Evolutionary conservation across 2,113 vertebrate species (phyloP).

Genomic region (Hypanus sabinus): DNA sequence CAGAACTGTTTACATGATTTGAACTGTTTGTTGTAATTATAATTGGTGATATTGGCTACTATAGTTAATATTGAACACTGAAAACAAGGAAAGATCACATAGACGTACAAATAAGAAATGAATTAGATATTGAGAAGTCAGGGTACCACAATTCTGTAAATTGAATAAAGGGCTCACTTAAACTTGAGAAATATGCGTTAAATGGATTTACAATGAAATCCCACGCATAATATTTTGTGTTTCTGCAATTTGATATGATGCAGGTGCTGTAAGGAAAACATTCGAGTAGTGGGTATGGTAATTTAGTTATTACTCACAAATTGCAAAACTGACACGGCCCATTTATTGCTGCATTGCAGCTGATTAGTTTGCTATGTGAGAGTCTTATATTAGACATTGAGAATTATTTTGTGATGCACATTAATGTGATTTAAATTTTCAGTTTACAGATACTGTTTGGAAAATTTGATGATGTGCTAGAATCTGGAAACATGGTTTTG

Average conservation of each 20-base stretch:
- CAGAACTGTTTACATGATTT: neutral
- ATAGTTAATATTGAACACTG: no score
- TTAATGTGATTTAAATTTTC: conserved; percentile 41
- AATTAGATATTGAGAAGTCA: no score
- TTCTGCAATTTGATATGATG: no score
- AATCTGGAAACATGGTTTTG: conserved; percentile 83
- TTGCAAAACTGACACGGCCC: neutral
- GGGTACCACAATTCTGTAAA: no score
- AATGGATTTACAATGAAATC: no score
- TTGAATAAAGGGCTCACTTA: no score
- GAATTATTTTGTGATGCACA: neutral
- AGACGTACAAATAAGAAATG: no score
- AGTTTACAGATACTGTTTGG: conserved; percentile 84
- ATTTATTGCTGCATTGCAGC: neutral
- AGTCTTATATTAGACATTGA: neutral
- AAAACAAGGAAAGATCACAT: no score
- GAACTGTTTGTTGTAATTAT: no score
- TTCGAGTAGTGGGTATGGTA: neutral
- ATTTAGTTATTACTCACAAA: neutral
- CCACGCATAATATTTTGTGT: no score
- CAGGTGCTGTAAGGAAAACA: neutral
- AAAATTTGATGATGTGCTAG: conserved; percentile 91
- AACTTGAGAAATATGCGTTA: no score
- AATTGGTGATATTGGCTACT: no score
- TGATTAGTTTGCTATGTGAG: neutral